A percentile compares a stretch with the other conserved stretches of the same genome.
phyloP scores from a whole-genome alignment of 2,113 vertebrate species.

The Bos indicus region DNA sequence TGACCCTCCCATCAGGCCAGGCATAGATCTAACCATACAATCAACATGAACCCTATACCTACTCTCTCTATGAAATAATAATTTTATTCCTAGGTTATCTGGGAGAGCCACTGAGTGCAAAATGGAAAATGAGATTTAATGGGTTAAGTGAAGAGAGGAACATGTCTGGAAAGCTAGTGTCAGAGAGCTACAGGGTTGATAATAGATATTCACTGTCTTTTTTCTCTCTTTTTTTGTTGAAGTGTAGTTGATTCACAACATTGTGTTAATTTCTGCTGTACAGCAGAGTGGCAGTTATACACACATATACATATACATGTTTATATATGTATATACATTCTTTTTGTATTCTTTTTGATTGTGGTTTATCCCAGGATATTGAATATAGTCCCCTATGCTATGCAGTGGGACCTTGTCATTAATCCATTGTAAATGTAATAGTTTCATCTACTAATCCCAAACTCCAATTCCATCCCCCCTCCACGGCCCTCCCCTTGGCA shows the following conservation, averaged over 20 bases:
- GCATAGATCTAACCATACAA: neutral
- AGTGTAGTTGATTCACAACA: neutral
- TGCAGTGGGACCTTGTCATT: neutral
- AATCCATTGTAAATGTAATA: neutral
- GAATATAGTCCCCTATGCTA: neutral
- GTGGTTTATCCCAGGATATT: neutral
- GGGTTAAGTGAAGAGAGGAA: neutral
- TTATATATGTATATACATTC: neutral
- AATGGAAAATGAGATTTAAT: neutral
- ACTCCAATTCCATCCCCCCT: neutral
- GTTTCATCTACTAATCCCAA: neutral
- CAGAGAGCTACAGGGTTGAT: neutral
- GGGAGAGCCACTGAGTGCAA: neutral
- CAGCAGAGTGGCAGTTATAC: neutral
- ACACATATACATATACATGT: too few species aligned
- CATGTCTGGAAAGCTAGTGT: neutral
- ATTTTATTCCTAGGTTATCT: neutral
- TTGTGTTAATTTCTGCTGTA: neutral
- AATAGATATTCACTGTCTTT: neutral
- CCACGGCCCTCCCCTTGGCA: neutral
- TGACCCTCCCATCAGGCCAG: neutral
- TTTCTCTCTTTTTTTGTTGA: neutral
- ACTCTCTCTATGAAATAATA: neutral
- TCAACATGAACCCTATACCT: neutral
- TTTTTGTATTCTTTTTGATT: neutral